Evolutionary conservation across 2,888 invertebrate species (phyloP).

Genomic region (Eupithecia abbreviata): DNA sequence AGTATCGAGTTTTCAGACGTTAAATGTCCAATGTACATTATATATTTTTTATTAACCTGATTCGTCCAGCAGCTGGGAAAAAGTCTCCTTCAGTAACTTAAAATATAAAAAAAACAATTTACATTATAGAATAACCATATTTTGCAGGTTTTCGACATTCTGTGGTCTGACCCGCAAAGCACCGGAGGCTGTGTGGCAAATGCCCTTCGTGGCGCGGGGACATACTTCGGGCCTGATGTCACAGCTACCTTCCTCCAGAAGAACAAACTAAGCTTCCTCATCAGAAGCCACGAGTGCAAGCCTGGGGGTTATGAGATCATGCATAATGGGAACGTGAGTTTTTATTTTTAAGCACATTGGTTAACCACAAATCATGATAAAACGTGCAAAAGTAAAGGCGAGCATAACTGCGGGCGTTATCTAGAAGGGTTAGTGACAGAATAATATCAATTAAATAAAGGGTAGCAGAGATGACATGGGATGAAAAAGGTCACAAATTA

Average conservation of each 20-base stretch:
- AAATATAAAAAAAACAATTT: no score
- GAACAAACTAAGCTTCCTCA: slow-evolving; percentile 89
- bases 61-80: no score
- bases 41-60: no score
- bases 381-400: neutral
- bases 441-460: slow-evolving; percentile 10
- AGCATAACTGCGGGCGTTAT: neutral
- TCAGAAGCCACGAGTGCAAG: slow-evolving; percentile 97
- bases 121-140: no score
- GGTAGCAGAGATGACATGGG: slow-evolving; percentile 5
- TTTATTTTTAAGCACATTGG: neutral
- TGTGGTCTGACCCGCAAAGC: slow-evolving; percentile 96
- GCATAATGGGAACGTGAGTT: slow-evolving; percentile 90
- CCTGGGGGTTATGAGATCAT: slow-evolving; percentile 94
- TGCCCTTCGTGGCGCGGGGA: slow-evolving; percentile 93
- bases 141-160: slow-evolving; percentile 92
- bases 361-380: neutral
- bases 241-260: slow-evolving; percentile 90
- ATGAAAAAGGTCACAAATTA: slow-evolving; percentile 10
- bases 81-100: no score
- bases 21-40: no score
- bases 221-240: slow-evolving; percentile 96
- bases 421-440: slow-evolving; percentile 1
- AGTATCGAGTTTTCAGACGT: no score
- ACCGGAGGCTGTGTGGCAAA: slow-evolving; percentile 92